Percentiles rank a stretch among this genome's conserved stretches.
phyloP scores from a whole-genome alignment of 1,140 invertebrate species.

The Euwallacea fornicatus region DNA sequence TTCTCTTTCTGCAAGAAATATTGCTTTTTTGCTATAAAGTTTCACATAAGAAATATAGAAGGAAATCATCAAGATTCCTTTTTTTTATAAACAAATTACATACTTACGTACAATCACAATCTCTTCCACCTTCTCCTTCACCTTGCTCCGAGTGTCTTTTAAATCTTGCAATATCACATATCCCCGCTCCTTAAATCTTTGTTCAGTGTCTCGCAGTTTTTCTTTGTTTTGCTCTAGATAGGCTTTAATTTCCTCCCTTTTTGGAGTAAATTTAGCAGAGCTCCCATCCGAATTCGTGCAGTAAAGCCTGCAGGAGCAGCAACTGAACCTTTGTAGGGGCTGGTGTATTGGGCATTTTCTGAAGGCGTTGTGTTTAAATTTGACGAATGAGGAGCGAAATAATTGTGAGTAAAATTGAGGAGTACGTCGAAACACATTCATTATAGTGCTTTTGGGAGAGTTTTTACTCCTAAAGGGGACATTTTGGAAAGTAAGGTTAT shows the following conservation, averaged over 20 bases:
- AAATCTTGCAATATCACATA: conserved; percentile 67
- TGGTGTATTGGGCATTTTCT: conserved; percentile 4
- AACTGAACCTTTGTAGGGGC: conserved; percentile 4
- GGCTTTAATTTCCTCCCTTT: conserved; percentile 46
- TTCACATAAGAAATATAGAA: not conserved
- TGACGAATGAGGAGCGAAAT: not conserved
- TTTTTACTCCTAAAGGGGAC: no score
- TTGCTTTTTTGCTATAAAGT: conserved; percentile 13
- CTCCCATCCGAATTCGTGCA: conserved; percentile 13
- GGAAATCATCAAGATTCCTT: not conserved
- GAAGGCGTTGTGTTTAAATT: not conserved
- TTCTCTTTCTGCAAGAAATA: conserved; percentile 75
- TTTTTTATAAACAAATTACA: not conserved
- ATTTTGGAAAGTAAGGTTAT: no score
- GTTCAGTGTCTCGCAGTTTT: conserved; percentile 60
- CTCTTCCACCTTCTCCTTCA: conserved; percentile 65
- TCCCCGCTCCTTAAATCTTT: conserved; percentile 59
- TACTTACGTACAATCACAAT: conserved; percentile 61
- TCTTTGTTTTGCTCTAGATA: conserved; percentile 61
- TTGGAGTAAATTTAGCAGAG: conserved; percentile 27
- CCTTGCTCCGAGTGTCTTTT: conserved; percentile 64
- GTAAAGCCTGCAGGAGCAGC: conserved; percentile 9
- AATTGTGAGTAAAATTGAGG: not conserved
- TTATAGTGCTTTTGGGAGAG: not conserved
- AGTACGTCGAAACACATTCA: conserved; percentile 19